phyloP scores from a whole-genome alignment of 2,113 vertebrate genomes.

The Lampris incognitus region DNA sequence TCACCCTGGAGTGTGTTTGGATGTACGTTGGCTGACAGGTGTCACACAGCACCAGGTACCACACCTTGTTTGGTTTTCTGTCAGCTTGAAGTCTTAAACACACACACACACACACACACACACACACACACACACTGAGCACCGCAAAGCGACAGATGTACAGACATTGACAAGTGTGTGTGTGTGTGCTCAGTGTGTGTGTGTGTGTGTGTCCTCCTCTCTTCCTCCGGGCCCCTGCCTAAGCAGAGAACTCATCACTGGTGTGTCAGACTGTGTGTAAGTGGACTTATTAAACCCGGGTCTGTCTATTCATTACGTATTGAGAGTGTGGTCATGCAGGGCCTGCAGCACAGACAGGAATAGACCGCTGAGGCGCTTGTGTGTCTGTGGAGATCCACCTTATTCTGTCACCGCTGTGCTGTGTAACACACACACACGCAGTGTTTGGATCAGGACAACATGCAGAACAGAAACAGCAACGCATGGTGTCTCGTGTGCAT shows the following conservation, averaged over 20 bases:
- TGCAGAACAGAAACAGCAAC: not conserved
- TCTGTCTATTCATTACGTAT: not conserved
- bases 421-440: not conserved
- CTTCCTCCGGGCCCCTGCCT: not conserved
- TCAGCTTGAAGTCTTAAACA: constrained; percentile 5
- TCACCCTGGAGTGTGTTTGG: constrained; percentile 40
- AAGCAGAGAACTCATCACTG: not conserved
- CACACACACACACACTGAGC: not conserved
- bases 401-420: constrained; percentile 23
- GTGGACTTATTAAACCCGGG: not conserved
- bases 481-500: too few species aligned
- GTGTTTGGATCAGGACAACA: not conserved
- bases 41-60: constrained; percentile 49
- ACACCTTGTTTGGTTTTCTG: constrained; percentile 40
- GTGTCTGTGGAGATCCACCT: not conserved
- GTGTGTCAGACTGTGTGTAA: not conserved
- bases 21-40: constrained; percentile 51
- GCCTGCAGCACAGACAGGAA: not conserved
- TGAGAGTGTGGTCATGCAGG: not conserved
- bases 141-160: too few species aligned
- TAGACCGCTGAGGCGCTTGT: not conserved
- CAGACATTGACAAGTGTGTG: too few species aligned
- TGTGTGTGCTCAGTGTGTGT: too few species aligned
- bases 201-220: too few species aligned
- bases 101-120: not conserved